Conservation (phyloP, 2,888 invertebrate genomes). For the Eulithis testata region DNA sequence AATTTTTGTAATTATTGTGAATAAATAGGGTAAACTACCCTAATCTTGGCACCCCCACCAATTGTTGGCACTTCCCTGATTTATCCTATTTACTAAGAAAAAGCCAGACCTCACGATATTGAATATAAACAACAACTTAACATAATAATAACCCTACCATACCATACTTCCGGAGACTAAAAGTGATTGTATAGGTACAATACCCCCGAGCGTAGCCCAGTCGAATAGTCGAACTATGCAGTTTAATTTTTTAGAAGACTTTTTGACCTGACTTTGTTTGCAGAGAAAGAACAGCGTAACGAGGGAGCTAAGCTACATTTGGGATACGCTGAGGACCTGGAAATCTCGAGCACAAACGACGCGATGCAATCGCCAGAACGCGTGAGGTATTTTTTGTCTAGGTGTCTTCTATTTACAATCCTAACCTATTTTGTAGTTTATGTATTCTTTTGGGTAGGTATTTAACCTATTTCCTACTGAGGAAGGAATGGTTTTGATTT, state of each 20-base stretch:
- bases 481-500: background rate
- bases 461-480: background rate
- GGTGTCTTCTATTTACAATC: conserved; percentile 33
- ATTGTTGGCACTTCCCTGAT: too few species aligned
- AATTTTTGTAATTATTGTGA: background rate
- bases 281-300: conserved; percentile 74
- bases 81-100: too few species aligned
- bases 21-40: too few species aligned
- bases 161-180: too few species aligned
- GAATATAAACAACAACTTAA: too few species aligned
- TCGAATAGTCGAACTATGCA: too few species aligned
- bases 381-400: conserved; percentile 78
- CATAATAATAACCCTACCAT: too few species aligned
- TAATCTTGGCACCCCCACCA: too few species aligned
- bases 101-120: too few species aligned
- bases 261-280: background rate
- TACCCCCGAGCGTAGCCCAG: too few species aligned
- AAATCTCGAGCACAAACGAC: conserved; percentile 82
- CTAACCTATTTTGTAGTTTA: background rate
- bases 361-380: conserved; percentile 82
- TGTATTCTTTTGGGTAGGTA: background rate
- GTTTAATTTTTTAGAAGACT: too few species aligned
- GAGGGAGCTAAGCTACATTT: conserved; percentile 75
- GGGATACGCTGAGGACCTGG: conserved; percentile 78
- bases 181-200: too few species aligned